Evolutionary conservation across 2,797 vertebrate species (phyloP).

Genomic region (Nyctalus aviator): DNA sequence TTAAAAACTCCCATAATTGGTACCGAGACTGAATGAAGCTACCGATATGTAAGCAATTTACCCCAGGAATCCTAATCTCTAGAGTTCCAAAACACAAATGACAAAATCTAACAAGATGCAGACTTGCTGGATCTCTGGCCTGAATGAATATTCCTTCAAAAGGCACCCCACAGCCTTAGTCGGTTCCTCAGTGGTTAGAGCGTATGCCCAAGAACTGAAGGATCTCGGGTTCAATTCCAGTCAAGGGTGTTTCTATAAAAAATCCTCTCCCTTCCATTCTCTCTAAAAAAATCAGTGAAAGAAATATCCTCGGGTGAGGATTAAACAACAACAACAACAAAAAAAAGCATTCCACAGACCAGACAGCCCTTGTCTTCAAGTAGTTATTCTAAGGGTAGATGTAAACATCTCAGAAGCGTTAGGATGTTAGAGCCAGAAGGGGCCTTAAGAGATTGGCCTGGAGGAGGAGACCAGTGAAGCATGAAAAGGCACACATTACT

Average conservation of each 20-base stretch:
- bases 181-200: too few species aligned
- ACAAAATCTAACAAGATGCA: background rate
- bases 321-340: too few species aligned
- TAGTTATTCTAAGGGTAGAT: background rate
- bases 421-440: background rate
- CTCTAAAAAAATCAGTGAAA: too few species aligned
- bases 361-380: background rate
- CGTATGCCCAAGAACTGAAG: too few species aligned
- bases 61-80: background rate
- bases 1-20: slow-evolving; percentile 64
- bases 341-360: background rate
- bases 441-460: background rate
- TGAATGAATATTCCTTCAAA: background rate
- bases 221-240: too few species aligned
- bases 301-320: too few species aligned
- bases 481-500: background rate
- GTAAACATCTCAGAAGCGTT: slow-evolving; percentile 11
- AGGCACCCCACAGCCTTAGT: background rate
- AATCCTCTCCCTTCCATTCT: too few species aligned
- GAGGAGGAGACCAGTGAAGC: background rate
- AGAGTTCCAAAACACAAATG: slow-evolving; percentile 17
- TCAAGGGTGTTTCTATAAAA: too few species aligned
- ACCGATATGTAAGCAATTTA: background rate
- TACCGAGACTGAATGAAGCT: slow-evolving; percentile 36
- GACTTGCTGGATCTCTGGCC: background rate